Base-by-base conservation (phyloP, 2,797 vertebrate species). In the Margarornis squamiger region DNA sequence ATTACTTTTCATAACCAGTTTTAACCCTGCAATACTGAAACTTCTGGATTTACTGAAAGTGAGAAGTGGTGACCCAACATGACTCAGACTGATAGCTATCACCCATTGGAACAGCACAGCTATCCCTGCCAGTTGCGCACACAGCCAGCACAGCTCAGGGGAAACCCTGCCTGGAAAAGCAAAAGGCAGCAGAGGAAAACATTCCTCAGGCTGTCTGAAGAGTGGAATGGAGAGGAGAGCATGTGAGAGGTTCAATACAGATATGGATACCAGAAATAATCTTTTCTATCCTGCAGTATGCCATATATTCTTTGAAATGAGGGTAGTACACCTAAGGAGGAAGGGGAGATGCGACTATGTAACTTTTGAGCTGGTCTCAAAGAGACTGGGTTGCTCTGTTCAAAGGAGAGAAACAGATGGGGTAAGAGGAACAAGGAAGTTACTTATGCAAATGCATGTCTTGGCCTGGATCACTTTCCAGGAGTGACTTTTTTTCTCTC, bases 1-100 rank as follows among this genome's bases (percentile, higher is more conserved):
- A 96, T 96, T 94, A 93, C 68, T 93, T 96, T 89, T 76, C 13
- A 3, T n/a, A 89, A 61, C 75, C 39, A 86, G 80, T 85, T 94
- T 88, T 90, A 95, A 87, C 51, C 67, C 52, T 55, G 77, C 30
- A 52, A 71, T 84, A 94, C 54, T 80, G 86, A 86, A 95, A 92
- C 16, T 41, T 62, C 4, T 1, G 24, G 63, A 76, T 80, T 77
- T 93, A 70, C 45, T 54, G 61, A 88, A 77, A 68, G 4, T 83
- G 85, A 89, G 68, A 85, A 54, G 27, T 36, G 85, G 41, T 82
- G 55, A 71, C 52, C 39, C 58, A 45, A 2, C 72, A 39, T 9
- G 62, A 51, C 48, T 68, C n/a, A 78, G 54, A 88, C 38, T 45
- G 49, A 57, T 59, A 83, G 29, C 24, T 75, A 14, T 39, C 1